Base-by-base conservation (phyloP, 2,797 vertebrate genomes). In the Cheirogaleus major region DNA sequence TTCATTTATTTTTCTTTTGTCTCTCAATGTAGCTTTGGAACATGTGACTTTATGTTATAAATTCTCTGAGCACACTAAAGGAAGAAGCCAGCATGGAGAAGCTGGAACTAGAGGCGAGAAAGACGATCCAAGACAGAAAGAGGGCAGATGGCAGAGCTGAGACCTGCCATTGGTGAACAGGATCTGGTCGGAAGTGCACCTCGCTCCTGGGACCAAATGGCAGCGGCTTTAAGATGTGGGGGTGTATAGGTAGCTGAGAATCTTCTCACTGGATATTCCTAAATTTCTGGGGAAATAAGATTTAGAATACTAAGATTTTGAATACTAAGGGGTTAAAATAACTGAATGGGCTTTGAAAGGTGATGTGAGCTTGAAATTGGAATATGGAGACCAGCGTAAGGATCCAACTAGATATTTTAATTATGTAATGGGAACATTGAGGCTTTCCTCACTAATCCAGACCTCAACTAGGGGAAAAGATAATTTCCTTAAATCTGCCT, bases 401-500 rank as follows among this genome's bases (percentile, higher is more conserved):
- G 4, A 67, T 69, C 63, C 52, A 25, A 84, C 17, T 25, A 35
- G 35, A 17, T 4, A 69, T 72, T 95, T 23, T 89, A 78, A 82
- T 82, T 86, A 79, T 18, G 12, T n/a, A 48, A 55, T 59, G 38
- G 45, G 35, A 85, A 83, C 1, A 0, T 10, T 4, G 4, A 38
- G 57, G 32, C 55, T 92, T 92, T 91, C 76, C 32, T 41, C 73
- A 52, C 45, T 82, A 67, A 93, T 80, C 63, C 57, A 67, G 69
- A 63, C 38, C 76, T 92, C 25, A 43, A 18, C 50, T 15, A 72
- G 41, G 59, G 67, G 43, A 32, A 84, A 84, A 67, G 45, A 81
- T 52, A 82, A 94, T 85, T 87, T 91, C 43, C 52, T 93, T 78
- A 93, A 85, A 90, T 50, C 73, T 79, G 25, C 35, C 52, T n/a